Evolutionary conservation across 2,797 vertebrate species (phyloP).

Genomic region (Pithecia hirsuta): DNA sequence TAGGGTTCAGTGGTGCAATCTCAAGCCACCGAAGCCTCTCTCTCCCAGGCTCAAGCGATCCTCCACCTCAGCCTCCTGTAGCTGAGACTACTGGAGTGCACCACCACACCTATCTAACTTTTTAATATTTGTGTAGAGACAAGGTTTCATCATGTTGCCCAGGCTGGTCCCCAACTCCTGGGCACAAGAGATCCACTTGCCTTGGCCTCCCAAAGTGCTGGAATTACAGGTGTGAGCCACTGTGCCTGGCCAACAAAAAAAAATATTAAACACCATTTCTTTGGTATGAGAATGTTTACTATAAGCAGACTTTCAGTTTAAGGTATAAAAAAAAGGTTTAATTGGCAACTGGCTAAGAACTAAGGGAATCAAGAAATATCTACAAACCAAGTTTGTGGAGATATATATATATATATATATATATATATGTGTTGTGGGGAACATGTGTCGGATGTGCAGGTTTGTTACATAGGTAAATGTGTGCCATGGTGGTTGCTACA

Average conservation of each 20-base stretch:
- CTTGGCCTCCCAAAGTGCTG: not conserved
- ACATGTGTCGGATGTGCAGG: not conserved
- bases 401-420: too few species aligned
- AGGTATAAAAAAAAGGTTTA: not conserved
- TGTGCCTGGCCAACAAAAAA: not conserved
- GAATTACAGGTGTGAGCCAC: not conserved
- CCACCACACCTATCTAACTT: not conserved
- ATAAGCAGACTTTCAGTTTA: not conserved
- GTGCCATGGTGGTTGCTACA: not conserved
- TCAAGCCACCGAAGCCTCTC: not conserved
- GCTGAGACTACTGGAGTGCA: not conserved
- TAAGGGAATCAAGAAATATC: not conserved
- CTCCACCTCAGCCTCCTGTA: not conserved
- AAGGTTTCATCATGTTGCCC: not conserved
- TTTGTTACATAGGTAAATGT: not conserved
- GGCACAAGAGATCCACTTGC: not conserved
- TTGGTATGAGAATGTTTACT: not conserved
- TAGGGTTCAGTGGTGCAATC: not conserved
- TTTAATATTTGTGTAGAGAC: not conserved
- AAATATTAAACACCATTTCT: not conserved
- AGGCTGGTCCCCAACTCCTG: not conserved
- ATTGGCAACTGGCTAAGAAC: not conserved
- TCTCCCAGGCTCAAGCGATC: not conserved
- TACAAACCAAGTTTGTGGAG: not conserved
- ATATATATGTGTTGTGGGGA: not conserved